Percentiles rank a stretch among this genome's conserved stretches.
phyloP scores from a whole-genome alignment of 2,888 invertebrate species.

The Ophion costatus region DNA sequence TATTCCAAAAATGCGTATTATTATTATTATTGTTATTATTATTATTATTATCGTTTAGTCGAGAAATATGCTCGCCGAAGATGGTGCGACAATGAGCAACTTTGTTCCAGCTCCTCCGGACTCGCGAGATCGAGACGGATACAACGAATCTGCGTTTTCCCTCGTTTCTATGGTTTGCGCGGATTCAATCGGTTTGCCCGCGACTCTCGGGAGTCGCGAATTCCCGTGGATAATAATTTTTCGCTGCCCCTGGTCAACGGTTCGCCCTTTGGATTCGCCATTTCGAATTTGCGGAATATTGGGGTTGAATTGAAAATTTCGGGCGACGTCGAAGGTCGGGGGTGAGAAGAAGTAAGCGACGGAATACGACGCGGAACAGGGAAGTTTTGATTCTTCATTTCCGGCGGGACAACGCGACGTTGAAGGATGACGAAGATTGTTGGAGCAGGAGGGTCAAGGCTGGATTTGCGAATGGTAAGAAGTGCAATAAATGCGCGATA shows the following conservation, averaged over 20 bases:
- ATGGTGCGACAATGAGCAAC: slow-evolving; percentile 68
- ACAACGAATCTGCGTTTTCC: slow-evolving; percentile 5
- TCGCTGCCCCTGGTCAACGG: background rate
- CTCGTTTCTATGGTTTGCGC: background rate
- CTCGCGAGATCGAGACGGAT: slow-evolving; percentile 16
- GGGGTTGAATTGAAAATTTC: background rate
- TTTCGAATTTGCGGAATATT: background rate
- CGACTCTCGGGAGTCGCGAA: background rate
- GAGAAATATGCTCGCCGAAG: slow-evolving; percentile 41
- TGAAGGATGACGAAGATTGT: too few species aligned
- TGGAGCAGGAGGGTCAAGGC: too few species aligned
- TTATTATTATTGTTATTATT: slow-evolving; percentile 79
- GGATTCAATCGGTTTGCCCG: background rate
- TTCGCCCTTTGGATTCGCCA: background rate
- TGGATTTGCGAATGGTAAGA: too few species aligned
- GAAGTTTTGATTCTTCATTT: background rate
- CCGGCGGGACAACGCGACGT: background rate
- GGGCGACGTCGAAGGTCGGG: background rate
- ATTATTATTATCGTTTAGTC: slow-evolving; percentile 77
- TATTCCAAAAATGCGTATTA: slow-evolving; percentile 78
- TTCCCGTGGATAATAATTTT: background rate
- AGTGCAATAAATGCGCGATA: too few species aligned
- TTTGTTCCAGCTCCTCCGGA: slow-evolving; percentile 62
- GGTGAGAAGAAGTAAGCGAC: background rate
- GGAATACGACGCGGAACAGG: background rate